These are phyloP conservation scores for Neoniphon sammara DNA, from an alignment of 2,797 vertebrate genomes.

Conservation along the genomic window DNA sequence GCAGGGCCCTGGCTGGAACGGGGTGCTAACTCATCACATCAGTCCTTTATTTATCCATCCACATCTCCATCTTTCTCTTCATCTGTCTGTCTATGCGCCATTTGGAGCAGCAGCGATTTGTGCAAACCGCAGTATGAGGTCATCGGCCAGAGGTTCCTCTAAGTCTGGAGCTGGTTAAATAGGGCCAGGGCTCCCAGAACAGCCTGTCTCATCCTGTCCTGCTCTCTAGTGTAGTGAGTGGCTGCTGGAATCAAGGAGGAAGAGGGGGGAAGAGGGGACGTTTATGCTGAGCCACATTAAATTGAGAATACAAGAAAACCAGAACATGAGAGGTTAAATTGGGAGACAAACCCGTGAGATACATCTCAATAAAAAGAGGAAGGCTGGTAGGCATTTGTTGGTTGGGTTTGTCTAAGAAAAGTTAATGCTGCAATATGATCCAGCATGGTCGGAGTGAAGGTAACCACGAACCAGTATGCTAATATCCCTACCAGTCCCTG, in stretches of 20 bases:
- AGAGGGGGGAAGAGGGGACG: conserved; percentile 14
- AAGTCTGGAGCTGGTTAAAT: conserved; percentile 82
- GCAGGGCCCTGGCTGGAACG: conserved; percentile 37
- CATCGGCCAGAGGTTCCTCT: conserved; percentile 82
- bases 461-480: conserved; percentile 52
- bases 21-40: conserved; percentile 73
- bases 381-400: conserved; percentile 31
- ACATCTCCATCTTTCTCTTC: conserved; percentile 61
- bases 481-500: conserved; percentile 58
- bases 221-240: conserved; percentile 48
- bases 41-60: conserved; percentile 59
- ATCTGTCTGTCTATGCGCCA: conserved; percentile 69
- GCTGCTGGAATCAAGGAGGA: conserved; percentile 45
- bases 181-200: conserved; percentile 72
- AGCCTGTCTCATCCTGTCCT: conserved; percentile 72
- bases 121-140: conserved; percentile 81
- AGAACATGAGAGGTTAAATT: conserved; percentile 12
- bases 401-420: conserved; percentile 36
- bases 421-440: conserved; percentile 35
- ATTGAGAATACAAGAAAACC: not conserved
- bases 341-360: not conserved
- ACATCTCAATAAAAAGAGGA: conserved; percentile 20
- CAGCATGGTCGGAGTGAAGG: conserved; percentile 29
- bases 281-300: not conserved
- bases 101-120: conserved; percentile 76